Conservation (phyloP, 2,113 vertebrate species). For the Uropsilus gracilis region DNA sequence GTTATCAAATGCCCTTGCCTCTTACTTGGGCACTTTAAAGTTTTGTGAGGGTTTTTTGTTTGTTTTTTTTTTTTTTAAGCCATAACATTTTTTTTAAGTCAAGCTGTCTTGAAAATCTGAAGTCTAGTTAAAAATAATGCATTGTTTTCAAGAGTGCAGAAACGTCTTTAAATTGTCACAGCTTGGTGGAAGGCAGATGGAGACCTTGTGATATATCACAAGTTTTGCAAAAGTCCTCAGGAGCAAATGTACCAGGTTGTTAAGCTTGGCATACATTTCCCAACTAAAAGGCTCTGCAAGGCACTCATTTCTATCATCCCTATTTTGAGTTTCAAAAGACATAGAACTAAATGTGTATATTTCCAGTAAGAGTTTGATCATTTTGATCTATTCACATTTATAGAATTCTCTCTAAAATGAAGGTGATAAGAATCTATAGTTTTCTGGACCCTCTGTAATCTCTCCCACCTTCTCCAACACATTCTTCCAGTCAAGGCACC, state of each 20-base stretch:
- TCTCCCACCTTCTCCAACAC: background rate
- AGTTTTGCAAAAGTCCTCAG: background rate
- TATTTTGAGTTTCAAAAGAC: background rate
- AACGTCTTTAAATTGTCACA: slow-evolving; percentile 6
- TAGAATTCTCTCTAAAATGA: background rate
- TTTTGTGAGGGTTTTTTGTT: no score
- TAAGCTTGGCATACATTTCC: background rate
- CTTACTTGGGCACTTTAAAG: background rate
- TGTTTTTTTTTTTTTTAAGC: no score
- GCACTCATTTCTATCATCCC: background rate
- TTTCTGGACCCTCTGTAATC: background rate
- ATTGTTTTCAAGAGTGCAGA: background rate
- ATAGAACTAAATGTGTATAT: background rate
- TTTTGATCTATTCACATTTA: background rate
- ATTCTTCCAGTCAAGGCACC: background rate
- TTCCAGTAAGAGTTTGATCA: background rate
- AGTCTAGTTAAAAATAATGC: slow-evolving; percentile 50
- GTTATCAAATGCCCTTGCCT: background rate
- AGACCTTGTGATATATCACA: background rate
- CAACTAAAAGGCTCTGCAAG: background rate
- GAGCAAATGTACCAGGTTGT: background rate
- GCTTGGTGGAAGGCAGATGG: background rate
- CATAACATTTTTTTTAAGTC: background rate
- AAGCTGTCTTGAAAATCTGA: background rate
- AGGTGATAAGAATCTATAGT: background rate